phyloP scores from a whole-genome alignment of 2,888 invertebrate genomes.

The Craniophora ligustri region DNA sequence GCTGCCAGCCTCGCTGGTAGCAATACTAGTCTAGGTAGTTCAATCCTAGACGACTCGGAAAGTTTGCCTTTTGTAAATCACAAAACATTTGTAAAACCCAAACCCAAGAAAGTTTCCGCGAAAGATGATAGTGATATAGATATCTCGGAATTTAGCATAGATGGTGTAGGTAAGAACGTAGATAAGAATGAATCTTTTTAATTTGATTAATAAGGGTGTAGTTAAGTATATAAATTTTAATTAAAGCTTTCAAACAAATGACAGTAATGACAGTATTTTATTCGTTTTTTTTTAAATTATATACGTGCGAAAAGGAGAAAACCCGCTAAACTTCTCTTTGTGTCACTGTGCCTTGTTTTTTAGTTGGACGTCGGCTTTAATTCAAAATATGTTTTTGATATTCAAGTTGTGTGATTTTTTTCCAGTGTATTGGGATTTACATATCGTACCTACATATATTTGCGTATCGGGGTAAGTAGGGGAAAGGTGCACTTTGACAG shows the following conservation, averaged over 20 bases:
- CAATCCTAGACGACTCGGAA: conserved; percentile 81
- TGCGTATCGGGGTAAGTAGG: too few relatives aligned
- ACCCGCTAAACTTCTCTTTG: too few relatives aligned
- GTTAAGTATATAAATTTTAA: background rate
- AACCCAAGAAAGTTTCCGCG: conserved; percentile 65
- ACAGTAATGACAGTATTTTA: too few relatives aligned
- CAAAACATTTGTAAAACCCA: conserved; percentile 70
- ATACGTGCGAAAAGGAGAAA: too few relatives aligned
- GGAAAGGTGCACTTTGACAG: too few relatives aligned
- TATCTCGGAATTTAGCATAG: conserved; percentile 80
- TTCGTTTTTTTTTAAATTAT: too few relatives aligned
- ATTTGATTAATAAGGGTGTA: conserved; percentile 4
- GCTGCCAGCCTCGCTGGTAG: conserved; percentile 78
- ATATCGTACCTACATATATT: too few relatives aligned
- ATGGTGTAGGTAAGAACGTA: conserved; percentile 68
- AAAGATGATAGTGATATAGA: conserved; percentile 84
- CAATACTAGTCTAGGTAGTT: conserved; percentile 84
- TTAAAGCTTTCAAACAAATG: background rate
- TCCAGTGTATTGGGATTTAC: too few relatives aligned
- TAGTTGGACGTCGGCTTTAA: too few relatives aligned
- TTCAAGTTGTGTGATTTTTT: too few relatives aligned
- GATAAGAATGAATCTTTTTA: conserved; percentile 72
- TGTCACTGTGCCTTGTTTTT: too few relatives aligned
- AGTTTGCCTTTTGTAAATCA: conserved; percentile 63
- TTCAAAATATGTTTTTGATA: too few relatives aligned